phyloP scores from a whole-genome alignment of 2,113 vertebrate species.

The Ellobius talpinus region DNA sequence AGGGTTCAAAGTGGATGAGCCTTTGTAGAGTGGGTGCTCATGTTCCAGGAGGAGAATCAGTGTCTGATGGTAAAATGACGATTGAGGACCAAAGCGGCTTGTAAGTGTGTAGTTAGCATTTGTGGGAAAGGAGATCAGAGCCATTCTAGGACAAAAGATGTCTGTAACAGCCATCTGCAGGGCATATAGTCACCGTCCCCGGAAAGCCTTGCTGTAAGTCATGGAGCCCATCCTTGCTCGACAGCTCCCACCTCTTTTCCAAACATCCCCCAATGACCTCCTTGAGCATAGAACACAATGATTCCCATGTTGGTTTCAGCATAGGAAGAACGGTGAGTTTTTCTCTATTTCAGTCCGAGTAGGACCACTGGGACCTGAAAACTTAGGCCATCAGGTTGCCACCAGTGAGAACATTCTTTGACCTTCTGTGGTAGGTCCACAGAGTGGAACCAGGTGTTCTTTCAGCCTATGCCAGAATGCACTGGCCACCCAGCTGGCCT shows the following conservation, averaged over 20 bases:
- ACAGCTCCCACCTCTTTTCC: background rate
- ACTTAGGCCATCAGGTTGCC: slow-evolving; percentile 44
- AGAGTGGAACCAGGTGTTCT: slow-evolving; percentile 79
- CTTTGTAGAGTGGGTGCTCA: background rate
- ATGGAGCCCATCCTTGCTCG: background rate
- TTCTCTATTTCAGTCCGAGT: slow-evolving; percentile 42
- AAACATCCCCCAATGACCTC: background rate
- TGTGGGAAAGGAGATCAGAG: background rate
- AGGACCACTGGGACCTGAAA: slow-evolving; percentile 35
- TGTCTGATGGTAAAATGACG: slow-evolving; percentile 51
- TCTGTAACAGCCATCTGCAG: background rate
- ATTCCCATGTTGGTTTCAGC: background rate
- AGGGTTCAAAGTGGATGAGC: background rate
- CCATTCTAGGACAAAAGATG: background rate
- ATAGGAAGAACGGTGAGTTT: slow-evolving; percentile 54
- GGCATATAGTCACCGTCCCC: background rate
- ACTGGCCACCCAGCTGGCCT: slow-evolving; percentile 67
- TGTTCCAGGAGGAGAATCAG: slow-evolving; percentile 6
- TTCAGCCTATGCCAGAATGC: slow-evolving; percentile 79
- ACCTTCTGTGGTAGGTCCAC: slow-evolving; percentile 80
- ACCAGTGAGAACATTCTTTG: slow-evolving; percentile 72
- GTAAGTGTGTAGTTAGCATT: slow-evolving; percentile 10
- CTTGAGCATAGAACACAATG: slow-evolving; percentile 30
- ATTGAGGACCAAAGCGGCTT: slow-evolving; percentile 28
- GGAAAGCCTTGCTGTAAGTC: background rate